Percentiles rank a stretch among this genome's conserved stretches.
Conservation (phyloP, 2,797 vertebrate genomes). For the Enteromius fasciolatus region DNA sequence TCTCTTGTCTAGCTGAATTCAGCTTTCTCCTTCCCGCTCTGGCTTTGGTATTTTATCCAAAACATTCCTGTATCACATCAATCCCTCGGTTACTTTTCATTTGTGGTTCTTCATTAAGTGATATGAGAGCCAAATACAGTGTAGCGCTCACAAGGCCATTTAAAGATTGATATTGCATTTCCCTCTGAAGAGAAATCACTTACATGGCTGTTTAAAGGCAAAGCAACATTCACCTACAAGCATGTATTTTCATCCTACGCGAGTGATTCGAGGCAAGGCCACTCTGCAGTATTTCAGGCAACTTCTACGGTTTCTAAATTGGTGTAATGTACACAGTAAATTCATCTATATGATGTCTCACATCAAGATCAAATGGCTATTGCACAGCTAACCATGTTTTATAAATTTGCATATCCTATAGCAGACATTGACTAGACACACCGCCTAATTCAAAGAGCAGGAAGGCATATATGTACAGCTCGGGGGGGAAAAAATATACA, state of each 20-base stretch:
- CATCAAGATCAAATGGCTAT: slow-evolving; percentile 74
- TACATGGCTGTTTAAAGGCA: slow-evolving; percentile 70
- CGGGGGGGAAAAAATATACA: slow-evolving; percentile 72
- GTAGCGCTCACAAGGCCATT: slow-evolving; percentile 73
- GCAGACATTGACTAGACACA: slow-evolving; percentile 70
- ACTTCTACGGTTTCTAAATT: slow-evolving; percentile 1
- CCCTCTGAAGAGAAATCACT: slow-evolving; percentile 58
- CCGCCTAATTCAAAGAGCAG: slow-evolving; percentile 45
- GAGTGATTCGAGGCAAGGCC: slow-evolving; percentile 63
- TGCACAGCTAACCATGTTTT: slow-evolving; percentile 81
- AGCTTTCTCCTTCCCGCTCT: slow-evolving; percentile 58
- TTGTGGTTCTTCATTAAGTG: slow-evolving; percentile 7
- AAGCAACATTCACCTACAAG: slow-evolving; percentile 68
- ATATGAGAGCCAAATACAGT: slow-evolving; percentile 36
- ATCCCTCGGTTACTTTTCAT: background rate
- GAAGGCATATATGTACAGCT: slow-evolving; percentile 76
- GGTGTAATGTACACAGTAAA: slow-evolving; percentile 36
- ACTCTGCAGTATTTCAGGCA: slow-evolving; percentile 50
- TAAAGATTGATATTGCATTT: slow-evolving; percentile 61
- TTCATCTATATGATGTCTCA: slow-evolving; percentile 68
- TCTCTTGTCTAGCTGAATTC: background rate
- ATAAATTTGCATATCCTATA: slow-evolving; percentile 71
- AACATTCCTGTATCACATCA: slow-evolving; percentile 39
- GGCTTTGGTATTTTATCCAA: slow-evolving; percentile 52
- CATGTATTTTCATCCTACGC: slow-evolving; percentile 22